Evolutionary conservation across 2,797 vertebrate genomes (phyloP), one percentile per base, ranked within the genome.

Genomic region (Graptemys geographica): DNA sequence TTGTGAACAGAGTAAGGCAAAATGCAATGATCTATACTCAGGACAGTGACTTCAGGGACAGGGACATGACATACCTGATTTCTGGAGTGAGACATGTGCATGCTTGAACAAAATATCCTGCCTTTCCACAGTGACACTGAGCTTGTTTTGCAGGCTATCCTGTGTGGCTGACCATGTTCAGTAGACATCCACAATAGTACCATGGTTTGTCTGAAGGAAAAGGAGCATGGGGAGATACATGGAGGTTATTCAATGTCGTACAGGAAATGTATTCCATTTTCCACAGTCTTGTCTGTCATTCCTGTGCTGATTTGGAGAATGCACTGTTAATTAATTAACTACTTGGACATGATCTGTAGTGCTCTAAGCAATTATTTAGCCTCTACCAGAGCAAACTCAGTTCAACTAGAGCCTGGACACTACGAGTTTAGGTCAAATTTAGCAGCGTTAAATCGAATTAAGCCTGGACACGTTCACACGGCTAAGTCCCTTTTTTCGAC

Each of bases 361-460:
- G 88, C 33, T 90, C 74, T 87, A 16, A 89, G 37, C 33, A 86
- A 74, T 55, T 87, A 53, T 79, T 96, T 92, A 49, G 87, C 88
- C 89, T 84, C 53, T 86, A 33, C 23, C 52, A 44, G 86, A 86
- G 37, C 18, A 90, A 95, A 90, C 9, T 53, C 33, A 84, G 47
- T 82, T 49, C 7, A 86, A 55, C 5, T 85, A 80, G 65, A 41
- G 41, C 41, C 41, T 41, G 41, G 41, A 41, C 41, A 41, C 41
- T 41, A 41, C 41, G 41, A 41, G 41, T 41, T 41, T 41, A 41
- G 41, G 41, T 41, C 41, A 41, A 41, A 41, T 41, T 41, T 41
- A 41, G 41, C 41, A 41, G 41, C 41, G 5, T 41, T 41, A 41
- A 41, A 41, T 41, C 41, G 4, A 41, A 41, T 41, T 41, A 41